These are phyloP conservation scores for Todus mexicanus DNA, from an alignment of 2,797 vertebrate species.

Conservation along the genomic window DNA sequence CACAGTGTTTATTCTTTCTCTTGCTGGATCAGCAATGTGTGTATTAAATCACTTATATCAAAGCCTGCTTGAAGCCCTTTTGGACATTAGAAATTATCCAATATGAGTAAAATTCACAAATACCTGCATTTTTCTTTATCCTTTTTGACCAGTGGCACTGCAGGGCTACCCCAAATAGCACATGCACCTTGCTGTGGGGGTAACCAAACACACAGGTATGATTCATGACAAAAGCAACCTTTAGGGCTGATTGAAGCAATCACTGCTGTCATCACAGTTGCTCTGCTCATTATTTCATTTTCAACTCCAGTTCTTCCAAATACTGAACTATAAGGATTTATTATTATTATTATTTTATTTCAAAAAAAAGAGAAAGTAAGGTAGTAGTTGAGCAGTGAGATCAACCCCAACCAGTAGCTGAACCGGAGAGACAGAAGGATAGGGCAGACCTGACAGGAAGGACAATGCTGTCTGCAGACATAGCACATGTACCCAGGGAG, in stretches of 20 bases:
- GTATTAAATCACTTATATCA: neutral
- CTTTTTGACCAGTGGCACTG: neutral
- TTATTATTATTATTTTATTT: no score
- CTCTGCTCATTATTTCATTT: neutral
- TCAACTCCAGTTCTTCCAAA: neutral
- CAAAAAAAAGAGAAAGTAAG: neutral
- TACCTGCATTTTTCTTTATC: neutral
- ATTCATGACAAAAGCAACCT: neutral
- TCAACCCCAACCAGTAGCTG: no score
- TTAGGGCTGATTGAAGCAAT: neutral
- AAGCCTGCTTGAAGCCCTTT: neutral
- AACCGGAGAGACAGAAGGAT: no score
- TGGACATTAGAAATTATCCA: neutral
- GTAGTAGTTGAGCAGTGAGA: neutral
- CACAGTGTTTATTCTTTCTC: neutral
- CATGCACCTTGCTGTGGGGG: neutral
- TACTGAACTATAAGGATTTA: no score
- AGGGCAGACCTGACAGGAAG: no score
- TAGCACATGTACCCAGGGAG: neutral
- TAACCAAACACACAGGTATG: neutral
- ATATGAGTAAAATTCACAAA: neutral
- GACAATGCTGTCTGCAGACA: neutral
- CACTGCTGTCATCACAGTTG: fast-evolving
- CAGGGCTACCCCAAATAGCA: neutral
- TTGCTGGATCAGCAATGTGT: neutral